phyloP scores from a whole-genome alignment of 2,888 invertebrate genomes.

The Sthenelais limicola region DNA sequence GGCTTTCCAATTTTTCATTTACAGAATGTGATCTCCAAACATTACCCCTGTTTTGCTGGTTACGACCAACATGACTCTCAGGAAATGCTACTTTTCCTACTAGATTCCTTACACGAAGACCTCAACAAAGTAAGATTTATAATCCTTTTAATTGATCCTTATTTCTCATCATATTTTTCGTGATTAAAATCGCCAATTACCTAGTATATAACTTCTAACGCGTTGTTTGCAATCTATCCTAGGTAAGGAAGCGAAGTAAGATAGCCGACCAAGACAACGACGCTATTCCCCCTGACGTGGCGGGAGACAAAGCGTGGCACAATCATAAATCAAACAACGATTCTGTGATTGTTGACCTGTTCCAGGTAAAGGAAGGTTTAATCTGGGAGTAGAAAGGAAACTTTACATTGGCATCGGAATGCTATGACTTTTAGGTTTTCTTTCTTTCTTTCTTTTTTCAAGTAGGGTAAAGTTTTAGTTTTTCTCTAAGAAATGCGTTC shows the following conservation, averaged over 20 bases:
- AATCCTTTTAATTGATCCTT: too few species aligned
- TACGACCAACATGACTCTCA: conserved; percentile 87
- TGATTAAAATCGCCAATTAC: too few species aligned
- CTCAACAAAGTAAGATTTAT: conserved; percentile 79
- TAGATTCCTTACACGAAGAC: conserved; percentile 89
- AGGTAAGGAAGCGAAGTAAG: conserved; percentile 64
- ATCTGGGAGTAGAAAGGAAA: too few species aligned
- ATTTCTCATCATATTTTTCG: too few species aligned
- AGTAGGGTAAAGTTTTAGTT: too few species aligned
- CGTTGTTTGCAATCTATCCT: background rate
- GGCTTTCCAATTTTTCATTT: too few species aligned
- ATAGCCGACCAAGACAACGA: conserved; percentile 70
- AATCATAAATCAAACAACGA: conserved; percentile 81
- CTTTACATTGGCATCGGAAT: too few species aligned
- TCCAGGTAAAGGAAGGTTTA: conserved; percentile 79
- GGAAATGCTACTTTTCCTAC: conserved; percentile 86
- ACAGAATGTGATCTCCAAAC: conserved; percentile 82
- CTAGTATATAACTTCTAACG: background rate
- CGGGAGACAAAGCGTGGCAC: conserved; percentile 79
- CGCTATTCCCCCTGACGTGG: conserved; percentile 60
- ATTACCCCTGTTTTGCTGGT: conserved; percentile 78
- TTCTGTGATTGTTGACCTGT: conserved; percentile 83
- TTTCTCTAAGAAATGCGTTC: too few species aligned
- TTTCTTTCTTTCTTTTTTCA: too few species aligned
- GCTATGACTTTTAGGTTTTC: too few species aligned